Base-by-base conservation (phyloP, 2,113 vertebrate species). In the Nesoenas mayeri region DNA sequence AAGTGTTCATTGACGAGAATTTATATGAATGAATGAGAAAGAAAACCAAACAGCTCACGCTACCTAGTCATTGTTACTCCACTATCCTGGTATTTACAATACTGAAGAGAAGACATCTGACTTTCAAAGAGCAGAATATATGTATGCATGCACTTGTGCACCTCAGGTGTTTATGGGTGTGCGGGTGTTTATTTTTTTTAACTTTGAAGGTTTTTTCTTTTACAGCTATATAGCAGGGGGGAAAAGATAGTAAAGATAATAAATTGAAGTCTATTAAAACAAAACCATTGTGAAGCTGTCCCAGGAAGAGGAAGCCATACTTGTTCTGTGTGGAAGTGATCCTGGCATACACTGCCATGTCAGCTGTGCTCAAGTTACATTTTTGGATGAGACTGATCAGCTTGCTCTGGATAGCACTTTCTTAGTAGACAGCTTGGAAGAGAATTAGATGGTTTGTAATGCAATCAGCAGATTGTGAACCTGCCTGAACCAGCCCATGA, bases 151-250 rank as follows among this genome's bases (percentile, higher is more conserved):
- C 3, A 5, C 19, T 57, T 70, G 10, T 20, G 48, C 69, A 11
- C 18, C 44, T 24, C 12, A 4, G 29, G 2, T 24, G 5, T 56
- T 24, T 44, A 22, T 14, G 11, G 5, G 8, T 54, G 19, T 19
- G 4, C 0, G 0, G 9, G 19, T 4, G 0, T 19, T 71, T 32
- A 1, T 17, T 13, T 44, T 36, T 74, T 62, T 79, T 34, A 21
- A 11, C 10, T 48, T 32, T 69, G 51, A 87, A 61, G 5, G 2
- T 15, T 71, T 71, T 94, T 79, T 60, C 12, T 72, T 65, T 50
- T 51, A 47, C 9, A 48, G 29, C 26, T 81, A 2, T 29, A 15
- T 20, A 54, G 3, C 6, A 54, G 5, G 4, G 7, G 8, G 2
- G 28, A 17, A 10, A 29, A 17, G 10, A 34, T 21, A 19, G 15